Evolutionary conservation across 2,797 vertebrate genomes (phyloP), one percentile per base, ranked within the genome.

Genomic region (Dendrocincla fuliginosa): DNA sequence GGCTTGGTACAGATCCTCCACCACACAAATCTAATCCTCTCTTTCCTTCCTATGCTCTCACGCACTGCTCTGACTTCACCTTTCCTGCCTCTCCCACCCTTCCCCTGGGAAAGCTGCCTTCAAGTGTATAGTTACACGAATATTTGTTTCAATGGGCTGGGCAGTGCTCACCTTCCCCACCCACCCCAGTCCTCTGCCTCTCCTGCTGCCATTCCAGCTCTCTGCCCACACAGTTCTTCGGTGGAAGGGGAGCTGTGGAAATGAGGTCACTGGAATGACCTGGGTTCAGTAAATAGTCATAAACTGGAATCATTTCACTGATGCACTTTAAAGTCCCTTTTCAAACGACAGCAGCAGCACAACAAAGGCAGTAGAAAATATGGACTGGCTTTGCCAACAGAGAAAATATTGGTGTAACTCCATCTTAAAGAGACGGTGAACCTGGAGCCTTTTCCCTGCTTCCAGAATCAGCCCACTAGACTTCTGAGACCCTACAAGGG

Each of bases 41-140:
- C 44, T 87, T 93, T 93, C 86, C 94, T 87, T 92, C 92, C 90
- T 83, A 3, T 32, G 90, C 67, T 94, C 60, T 90, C 86, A 84
- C 14, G 71, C 63, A 56, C 55, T 70, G 84, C 78, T 90, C 83
- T 94, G 96, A 96, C 71, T 86, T 93, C 93, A 76, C 90, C 67
- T 87, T 93, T 89, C 79, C 89, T 84, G 93, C 77, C 73, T 93
- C 67, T 93, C 93, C 93, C 93, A 63, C 74, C 76, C 50, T 75
- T 88, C 79, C 70, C 85, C 59, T 5, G 13, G 76, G 80, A 97
- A 95, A 91, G 55, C 83, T 76, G 83, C n/a, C 28, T 69, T 49
- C 70, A 69, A 79, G 90, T 30, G 3, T 37, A 76, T 3, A 63
- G 50, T 91, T 95, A 73, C 76, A 61, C 0, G 74, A 95, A 69